Percentiles rank a stretch among this genome's conserved stretches.
Evolutionary conservation across 1,140 invertebrate genomes (phyloP).

Genomic region (Bombus breviceps): DNA sequence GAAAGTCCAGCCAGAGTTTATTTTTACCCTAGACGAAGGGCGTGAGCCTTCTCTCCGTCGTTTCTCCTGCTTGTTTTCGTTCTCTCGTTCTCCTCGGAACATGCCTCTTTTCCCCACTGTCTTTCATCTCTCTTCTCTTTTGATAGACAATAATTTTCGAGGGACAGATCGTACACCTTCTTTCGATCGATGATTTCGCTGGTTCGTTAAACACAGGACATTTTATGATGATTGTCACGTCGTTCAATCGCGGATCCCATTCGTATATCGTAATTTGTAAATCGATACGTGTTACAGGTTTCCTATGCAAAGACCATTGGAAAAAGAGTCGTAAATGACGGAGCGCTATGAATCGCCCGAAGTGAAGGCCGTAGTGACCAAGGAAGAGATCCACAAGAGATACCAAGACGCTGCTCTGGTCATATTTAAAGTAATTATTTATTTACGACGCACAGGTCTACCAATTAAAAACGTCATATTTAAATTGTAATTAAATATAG

Average conservation of each 20-base stretch:
- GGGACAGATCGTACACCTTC: neutral
- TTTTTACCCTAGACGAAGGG: slow-evolving; percentile 69
- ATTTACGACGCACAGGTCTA: neutral
- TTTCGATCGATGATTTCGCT: slow-evolving; percentile 41
- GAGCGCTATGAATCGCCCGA: slow-evolving; percentile 72
- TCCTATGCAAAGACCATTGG: slow-evolving; percentile 22
- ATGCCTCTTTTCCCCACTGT: neutral
- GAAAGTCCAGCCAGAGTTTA: slow-evolving; percentile 68
- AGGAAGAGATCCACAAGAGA: slow-evolving; percentile 74
- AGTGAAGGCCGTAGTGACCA: slow-evolving; percentile 60
- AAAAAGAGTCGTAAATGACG: slow-evolving; percentile 72
- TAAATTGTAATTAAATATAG: neutral
- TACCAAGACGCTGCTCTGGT: slow-evolving; percentile 78
- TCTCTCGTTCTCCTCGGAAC: neutral
- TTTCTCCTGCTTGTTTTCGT: slow-evolving; percentile 45
- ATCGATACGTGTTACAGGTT: slow-evolving; percentile 32
- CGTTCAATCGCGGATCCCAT: neutral
- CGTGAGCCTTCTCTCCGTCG: slow-evolving; percentile 48
- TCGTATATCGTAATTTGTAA: neutral
- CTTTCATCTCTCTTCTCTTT: neutral
- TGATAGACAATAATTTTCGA: neutral
- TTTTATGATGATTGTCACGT: neutral
- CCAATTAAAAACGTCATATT: neutral
- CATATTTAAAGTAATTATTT: slow-evolving; percentile 75
- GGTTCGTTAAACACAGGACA: neutral